Percentiles rank a stretch among this genome's conserved stretches.
phyloP scores from a whole-genome alignment of 2,888 invertebrate species.

The Caenorhabditis sulstoni region DNA sequence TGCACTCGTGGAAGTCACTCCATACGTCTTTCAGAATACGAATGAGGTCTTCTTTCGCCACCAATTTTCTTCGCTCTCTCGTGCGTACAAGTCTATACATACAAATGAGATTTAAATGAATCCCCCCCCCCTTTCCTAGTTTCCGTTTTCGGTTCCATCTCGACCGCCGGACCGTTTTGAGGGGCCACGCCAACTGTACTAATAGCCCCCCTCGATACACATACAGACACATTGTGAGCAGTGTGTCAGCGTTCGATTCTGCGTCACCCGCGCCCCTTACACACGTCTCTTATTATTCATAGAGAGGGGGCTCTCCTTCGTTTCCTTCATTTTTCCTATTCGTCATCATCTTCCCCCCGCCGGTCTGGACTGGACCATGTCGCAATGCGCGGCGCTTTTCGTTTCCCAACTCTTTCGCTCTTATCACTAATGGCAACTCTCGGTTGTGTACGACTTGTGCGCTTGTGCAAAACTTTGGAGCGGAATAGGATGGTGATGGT shows the following conservation, averaged over 20 bases:
- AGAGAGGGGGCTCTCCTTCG: neutral
- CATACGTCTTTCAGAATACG: conserved; percentile 53
- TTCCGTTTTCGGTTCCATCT: no score
- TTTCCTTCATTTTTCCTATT: neutral
- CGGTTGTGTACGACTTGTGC: no score
- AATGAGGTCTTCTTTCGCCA: conserved; percentile 39
- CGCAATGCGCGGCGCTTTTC: no score
- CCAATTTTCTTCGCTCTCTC: no score
- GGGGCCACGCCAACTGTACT: no score
- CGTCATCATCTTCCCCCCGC: conserved; percentile 13
- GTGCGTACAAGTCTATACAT: no score
- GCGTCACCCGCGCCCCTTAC: conserved; percentile 26
- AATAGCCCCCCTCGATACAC: neutral
- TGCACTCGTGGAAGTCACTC: no score
- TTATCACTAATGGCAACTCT: neutral
- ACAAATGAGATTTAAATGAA: no score
- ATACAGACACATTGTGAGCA: conserved; percentile 26
- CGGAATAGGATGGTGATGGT: conserved; percentile 20
- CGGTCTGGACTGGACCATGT: no score
- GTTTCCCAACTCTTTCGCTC: neutral
- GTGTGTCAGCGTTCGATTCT: conserved; percentile 36
- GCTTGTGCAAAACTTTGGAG: neutral
- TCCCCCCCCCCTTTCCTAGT: no score
- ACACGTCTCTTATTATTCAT: conserved; percentile 52
- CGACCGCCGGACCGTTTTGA: no score